These are phyloP conservation scores for Brachyalestes nurse DNA, from an alignment of 2,797 vertebrate species.

Conservation along the genomic window DNA sequence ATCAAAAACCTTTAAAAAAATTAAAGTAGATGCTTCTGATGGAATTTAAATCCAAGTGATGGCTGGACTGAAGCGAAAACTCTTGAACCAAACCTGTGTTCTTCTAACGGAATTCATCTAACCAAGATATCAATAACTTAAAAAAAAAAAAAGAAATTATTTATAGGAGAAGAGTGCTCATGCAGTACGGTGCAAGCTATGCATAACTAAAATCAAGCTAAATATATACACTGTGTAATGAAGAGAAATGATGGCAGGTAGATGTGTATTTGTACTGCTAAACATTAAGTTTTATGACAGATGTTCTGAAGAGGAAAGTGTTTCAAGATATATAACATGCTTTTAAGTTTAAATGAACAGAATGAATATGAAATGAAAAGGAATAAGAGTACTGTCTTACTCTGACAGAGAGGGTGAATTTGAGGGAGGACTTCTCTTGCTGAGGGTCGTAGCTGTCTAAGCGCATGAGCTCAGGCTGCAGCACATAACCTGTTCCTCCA, in stretches of 20 bases:
- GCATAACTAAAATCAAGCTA: background rate
- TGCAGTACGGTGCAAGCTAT: background rate
- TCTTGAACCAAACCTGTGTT: too few species aligned
- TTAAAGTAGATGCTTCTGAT: too few species aligned
- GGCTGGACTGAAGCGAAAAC: too few species aligned
- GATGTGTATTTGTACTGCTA: too few species aligned
- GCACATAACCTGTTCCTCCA: constrained; percentile 87
- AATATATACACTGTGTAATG: background rate
- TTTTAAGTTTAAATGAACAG: background rate
- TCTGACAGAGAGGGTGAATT: constrained; percentile 82
- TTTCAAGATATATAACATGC: too few species aligned
- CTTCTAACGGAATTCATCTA: too few species aligned
- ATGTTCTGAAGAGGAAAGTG: too few species aligned
- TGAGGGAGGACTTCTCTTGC: constrained; percentile 79
- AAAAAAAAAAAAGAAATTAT: background rate
- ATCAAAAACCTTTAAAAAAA: too few species aligned
- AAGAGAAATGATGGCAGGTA: too few species aligned
- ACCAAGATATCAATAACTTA: too few species aligned
- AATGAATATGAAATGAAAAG: background rate
- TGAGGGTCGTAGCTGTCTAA: constrained; percentile 83
- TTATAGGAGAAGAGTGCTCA: background rate
- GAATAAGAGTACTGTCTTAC: constrained; percentile 68
- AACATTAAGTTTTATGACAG: too few species aligned
- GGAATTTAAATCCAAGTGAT: too few species aligned
- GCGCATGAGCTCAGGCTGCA: constrained; percentile 93